Base-by-base conservation (phyloP, 2,888 invertebrate genomes). In the Quadroppia sp. region DNA sequence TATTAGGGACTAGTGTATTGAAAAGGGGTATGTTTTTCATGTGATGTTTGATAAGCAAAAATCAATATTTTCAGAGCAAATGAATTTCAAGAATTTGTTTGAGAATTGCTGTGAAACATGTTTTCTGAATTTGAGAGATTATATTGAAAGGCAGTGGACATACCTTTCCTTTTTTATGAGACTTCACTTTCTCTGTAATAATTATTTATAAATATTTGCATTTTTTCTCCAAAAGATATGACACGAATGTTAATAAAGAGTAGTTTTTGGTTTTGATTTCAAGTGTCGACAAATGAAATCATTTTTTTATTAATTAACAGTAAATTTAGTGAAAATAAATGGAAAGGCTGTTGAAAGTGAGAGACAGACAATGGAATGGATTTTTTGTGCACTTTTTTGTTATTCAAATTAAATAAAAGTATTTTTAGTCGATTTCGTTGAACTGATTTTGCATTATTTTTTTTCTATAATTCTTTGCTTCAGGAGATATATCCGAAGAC, bases 401-500 rank as follows among this genome's bases (percentile, higher is more conserved):
- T 45, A 45, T 45, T 45, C 11, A 45, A 45, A 45, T 45, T 45
- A 45, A 45, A 45, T 45, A 11, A 2, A 36, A 45, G 11, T 45
- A 11, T 45, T 15, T 45, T 11, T 45, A 36, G 4, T 9, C 36
- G 6, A 4, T 45, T 45, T 17, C 6, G 36, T 36, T 45, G 45
- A 45, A 45, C 17, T 45, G 45, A 45, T 45, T 45, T 45, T 45
- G n/a, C 45, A 45, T 45, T 45, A 36, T 36, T 7, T 7, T 36
- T 36, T 36, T 36, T 11, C 6, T 36, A 36, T 36, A 36, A 36
- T 7, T 36, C 36, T n/a, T 48, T 9, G 7, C 15, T 25, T n/a
- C 71, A 56, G 90, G 90, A 76, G 89, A 90, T 83, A 92, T 94
- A 82, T 90, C 94, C 81, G 87, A 88, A 77, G 87, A 89, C 80